Conservation (phyloP, 2,113 vertebrate species). For the Corythaeola cristata region DNA sequence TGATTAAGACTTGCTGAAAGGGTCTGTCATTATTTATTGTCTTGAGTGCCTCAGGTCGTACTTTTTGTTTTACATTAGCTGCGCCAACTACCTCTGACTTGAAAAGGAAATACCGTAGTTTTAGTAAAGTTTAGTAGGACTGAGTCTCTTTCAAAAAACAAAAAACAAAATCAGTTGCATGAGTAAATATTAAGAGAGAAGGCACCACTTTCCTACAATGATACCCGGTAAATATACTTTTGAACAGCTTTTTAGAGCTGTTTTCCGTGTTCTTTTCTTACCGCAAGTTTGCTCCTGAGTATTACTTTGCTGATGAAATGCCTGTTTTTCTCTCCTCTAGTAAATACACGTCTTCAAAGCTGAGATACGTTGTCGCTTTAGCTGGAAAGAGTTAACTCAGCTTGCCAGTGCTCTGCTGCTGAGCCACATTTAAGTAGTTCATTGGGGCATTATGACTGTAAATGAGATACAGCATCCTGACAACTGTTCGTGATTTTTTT, state of each 20-base stretch:
- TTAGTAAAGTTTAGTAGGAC: constrained; percentile 34
- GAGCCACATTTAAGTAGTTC: constrained; percentile 61
- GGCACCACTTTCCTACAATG: not conserved
- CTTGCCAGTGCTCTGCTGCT: constrained; percentile 14
- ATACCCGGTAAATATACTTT: constrained; percentile 19
- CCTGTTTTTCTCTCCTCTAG: not conserved
- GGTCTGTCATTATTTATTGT: constrained; percentile 82
- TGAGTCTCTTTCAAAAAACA: not conserved
- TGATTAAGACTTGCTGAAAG: constrained; percentile 91
- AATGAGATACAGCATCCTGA: constrained; percentile 60
- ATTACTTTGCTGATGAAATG: not conserved
- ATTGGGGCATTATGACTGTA: constrained; percentile 54
- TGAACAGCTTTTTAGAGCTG: not conserved
- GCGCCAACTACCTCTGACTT: constrained; percentile 46
- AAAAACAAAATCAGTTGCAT: constrained; percentile 22
- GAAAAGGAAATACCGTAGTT: constrained; percentile 54
- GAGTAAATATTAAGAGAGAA: constrained; percentile 61
- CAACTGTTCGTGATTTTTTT: constrained; percentile 60
- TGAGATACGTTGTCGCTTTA: constrained; percentile 6
- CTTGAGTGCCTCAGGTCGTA: constrained; percentile 70
- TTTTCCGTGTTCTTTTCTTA: not conserved
- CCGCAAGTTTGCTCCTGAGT: not conserved
- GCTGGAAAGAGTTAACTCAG: constrained; percentile 54
- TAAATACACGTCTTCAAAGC: not conserved
- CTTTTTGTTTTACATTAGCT: constrained; percentile 66